A percentile compares a stretch with the other conserved stretches of the same genome.
These are phyloP conservation scores for Argyrosomus japonicus DNA, from an alignment of 2,113 vertebrate genomes.

Conservation along the genomic window DNA sequence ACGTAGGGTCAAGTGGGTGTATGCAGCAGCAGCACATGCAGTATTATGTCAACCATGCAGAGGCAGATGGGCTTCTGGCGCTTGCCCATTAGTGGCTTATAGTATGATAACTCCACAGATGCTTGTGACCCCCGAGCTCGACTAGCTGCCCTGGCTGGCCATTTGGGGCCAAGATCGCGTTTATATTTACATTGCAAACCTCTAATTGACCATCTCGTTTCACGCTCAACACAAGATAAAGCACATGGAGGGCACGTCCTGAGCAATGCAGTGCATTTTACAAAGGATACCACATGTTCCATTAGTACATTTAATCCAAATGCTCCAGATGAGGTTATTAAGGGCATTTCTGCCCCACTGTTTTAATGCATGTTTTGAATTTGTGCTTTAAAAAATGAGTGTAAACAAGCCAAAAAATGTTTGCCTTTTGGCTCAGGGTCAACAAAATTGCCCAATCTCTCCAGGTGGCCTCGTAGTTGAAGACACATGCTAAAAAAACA, in stretches of 20 bases:
- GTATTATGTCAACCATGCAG: constrained; percentile 47
- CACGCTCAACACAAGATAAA: not conserved
- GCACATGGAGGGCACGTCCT: not conserved
- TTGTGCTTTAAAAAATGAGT: not conserved
- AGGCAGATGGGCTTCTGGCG: constrained; percentile 65
- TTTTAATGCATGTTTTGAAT: constrained; percentile 8
- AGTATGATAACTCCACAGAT: constrained; percentile 68
- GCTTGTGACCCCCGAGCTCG: constrained; percentile 26
- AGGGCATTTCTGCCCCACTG: not conserved
- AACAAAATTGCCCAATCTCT: not conserved
- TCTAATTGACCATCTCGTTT: constrained; percentile 31
- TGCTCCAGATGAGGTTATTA: not conserved
- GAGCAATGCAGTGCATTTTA: constrained; percentile 3
- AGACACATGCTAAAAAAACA: not conserved
- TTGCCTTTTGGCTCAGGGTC: not conserved
- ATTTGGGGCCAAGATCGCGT: constrained; percentile 2
- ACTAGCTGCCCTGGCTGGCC: constrained; percentile 24
- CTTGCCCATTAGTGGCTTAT: constrained; percentile 60
- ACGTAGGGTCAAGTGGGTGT: constrained; percentile 82
- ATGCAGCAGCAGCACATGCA: constrained; percentile 43
- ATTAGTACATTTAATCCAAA: not conserved
- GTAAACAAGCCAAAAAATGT: not conserved
- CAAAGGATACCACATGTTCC: not conserved
- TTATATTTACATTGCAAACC: constrained; percentile 40
- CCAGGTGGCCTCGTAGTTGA: not conserved